Evolutionary conservation across 1,140 invertebrate species (phyloP), one percentile per base, ranked within the genome.

Genomic region (Brachionus paranguensis): DNA sequence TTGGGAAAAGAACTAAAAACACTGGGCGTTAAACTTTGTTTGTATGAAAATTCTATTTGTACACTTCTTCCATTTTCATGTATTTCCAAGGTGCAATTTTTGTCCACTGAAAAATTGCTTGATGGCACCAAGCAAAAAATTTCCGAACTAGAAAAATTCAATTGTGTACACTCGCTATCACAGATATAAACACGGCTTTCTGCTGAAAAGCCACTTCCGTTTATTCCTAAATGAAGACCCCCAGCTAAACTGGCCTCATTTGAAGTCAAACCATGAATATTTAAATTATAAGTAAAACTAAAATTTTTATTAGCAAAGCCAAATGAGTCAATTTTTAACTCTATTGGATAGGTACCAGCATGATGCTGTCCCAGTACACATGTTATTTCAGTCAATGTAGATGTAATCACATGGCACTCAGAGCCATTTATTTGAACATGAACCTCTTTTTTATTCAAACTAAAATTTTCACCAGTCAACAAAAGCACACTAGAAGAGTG

Each of bases 311-410:
- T 78, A n/a, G 29, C 74, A 14, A 55, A 41, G 4, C 86, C 86
- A 17, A 55, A 81, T 6, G 41, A 83, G 7, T 37, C 68, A n/a
- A 85, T 83, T 12, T 43, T 43, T 3, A 87, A 64, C 6, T 20
- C 64, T 0, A 86, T 24, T 27, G 50, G 2, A 10, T 85, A 84
- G 3, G 8, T 41, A 2, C 86, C 86, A 12, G 84, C 85, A 37
- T 84, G 60, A 37, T 85, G 14, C 45, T 55, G 50, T 24, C 70
- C 50, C 43, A 86, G 55, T 3, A 50, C 29, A 83, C 87, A 87
- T 2, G 78, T 45, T 10, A 87, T 85, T 43, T 68, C 29, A n/a
- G 65, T 68, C 27, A 68, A 17, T 33, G 27, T 29, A 14, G 65
- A 27, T 11, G 27, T 0, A 6, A 68, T 6, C 3, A 68, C 65